Evolutionary conservation across 2,113 vertebrate genomes (phyloP).

Genomic region (Cochlearius cochlearius): DNA sequence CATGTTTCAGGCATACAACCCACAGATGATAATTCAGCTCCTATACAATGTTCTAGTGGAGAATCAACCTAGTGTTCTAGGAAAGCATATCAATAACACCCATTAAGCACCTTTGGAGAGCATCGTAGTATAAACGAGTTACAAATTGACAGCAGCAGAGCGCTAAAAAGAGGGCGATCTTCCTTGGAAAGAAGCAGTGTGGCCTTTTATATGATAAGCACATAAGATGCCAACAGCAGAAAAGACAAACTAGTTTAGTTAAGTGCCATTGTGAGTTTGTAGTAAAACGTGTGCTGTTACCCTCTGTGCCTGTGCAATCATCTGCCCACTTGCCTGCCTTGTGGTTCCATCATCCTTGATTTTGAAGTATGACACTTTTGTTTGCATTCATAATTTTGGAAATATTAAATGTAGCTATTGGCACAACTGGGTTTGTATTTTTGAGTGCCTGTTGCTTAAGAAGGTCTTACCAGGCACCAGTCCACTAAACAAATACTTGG

Average conservation of each 20-base stretch:
- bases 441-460: not conserved
- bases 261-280: not conserved
- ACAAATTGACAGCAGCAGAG: not conserved
- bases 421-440: not conserved
- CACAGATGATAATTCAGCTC: not conserved
- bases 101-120: not conserved
- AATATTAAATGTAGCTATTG: not conserved
- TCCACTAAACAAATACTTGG: not conserved
- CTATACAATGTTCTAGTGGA: fast-evolving
- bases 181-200: not conserved
- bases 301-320: not conserved
- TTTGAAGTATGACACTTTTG: not conserved
- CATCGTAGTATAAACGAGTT: not conserved
- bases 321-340: not conserved
- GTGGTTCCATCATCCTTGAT: not conserved
- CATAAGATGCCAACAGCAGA: not conserved
- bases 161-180: not conserved
- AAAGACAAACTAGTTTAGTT: not conserved
- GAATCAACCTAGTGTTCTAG: not conserved
- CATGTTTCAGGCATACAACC: not conserved
- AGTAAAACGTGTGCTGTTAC: not conserved
- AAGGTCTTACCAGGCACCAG: not conserved
- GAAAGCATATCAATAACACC: not conserved
- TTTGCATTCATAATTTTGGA: not conserved
- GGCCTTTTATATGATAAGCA: not conserved